These are phyloP conservation scores for Oxyteleia sp. DNA, from an alignment of 2,888 invertebrate species.

Conservation along the genomic window DNA sequence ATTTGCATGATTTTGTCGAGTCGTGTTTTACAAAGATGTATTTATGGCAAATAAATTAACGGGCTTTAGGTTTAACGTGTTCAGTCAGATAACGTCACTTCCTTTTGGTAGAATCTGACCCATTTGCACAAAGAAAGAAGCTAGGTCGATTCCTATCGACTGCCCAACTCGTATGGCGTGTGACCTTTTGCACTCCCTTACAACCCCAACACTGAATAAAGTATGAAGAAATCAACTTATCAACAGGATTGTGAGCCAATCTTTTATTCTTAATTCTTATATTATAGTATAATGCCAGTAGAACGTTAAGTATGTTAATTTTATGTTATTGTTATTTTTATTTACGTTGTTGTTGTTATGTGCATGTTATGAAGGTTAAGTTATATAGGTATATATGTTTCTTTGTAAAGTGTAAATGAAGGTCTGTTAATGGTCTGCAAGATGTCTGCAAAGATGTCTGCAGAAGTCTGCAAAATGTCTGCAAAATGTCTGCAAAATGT, in stretches of 20 bases:
- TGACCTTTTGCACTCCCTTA: conserved; percentile 82
- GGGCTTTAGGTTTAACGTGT: conserved; percentile 40
- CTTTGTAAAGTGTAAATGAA: too few relatives aligned
- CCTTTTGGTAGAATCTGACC: conserved; percentile 79
- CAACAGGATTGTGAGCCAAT: conserved; percentile 2
- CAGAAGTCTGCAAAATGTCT: too few relatives aligned
- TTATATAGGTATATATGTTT: too few relatives aligned
- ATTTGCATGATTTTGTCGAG: conserved; percentile 53
- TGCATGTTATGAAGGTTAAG: too few relatives aligned
- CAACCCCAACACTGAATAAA: conserved; percentile 69
- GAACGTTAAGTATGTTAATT: too few relatives aligned
- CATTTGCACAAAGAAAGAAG: conserved; percentile 80
- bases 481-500: too few relatives aligned
- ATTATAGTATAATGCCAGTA: too few relatives aligned
- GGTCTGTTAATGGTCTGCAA: too few relatives aligned
- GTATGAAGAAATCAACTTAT: conserved; percentile 59
- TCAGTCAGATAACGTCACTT: conserved; percentile 76
- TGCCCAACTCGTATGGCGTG: conserved; percentile 82
- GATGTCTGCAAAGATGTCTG: too few relatives aligned
- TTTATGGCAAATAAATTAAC: conserved; percentile 57
- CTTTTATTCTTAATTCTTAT: not conserved
- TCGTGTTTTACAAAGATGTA: conserved; percentile 43
- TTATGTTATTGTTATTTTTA: not conserved
- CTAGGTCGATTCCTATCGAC: conserved; percentile 82
- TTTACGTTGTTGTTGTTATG: too few relatives aligned